Evolutionary conservation across 2,113 vertebrate genomes (phyloP).

Genomic region (Meleagris gallopavo): DNA sequence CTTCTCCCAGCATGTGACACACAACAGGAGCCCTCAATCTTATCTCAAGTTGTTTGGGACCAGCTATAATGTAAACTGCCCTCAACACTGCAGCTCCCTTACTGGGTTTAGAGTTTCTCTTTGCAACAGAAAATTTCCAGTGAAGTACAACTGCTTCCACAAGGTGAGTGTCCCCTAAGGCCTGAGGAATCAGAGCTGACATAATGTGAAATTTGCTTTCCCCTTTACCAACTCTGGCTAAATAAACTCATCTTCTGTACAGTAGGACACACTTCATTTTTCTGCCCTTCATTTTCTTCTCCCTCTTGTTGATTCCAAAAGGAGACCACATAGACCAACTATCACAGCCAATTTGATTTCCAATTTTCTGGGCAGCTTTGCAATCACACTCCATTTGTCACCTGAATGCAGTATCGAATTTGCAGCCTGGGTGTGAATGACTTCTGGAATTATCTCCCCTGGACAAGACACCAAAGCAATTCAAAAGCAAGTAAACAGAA

Average conservation of each 20-base stretch:
- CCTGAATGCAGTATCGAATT: not conserved
- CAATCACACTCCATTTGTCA: constrained; percentile 41
- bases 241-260: constrained; percentile 28
- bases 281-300: constrained; percentile 7
- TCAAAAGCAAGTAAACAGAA: constrained; percentile 54
- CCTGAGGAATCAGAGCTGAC: constrained; percentile 17
- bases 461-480: constrained; percentile 41
- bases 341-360: constrained; percentile 39
- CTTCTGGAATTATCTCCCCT: constrained; percentile 55
- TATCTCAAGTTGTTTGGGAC: not conserved
- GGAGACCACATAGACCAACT: constrained; percentile 19
- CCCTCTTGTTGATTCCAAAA: constrained; percentile 29
- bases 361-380: constrained; percentile 45
- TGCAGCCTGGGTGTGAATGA: constrained; percentile 12
- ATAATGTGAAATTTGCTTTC: not conserved
- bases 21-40: not conserved
- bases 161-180: not conserved
- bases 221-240: constrained; percentile 2
- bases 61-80: not conserved
- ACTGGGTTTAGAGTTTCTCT: not conserved
- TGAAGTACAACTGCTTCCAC: not conserved
- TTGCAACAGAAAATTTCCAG: constrained; percentile 5
- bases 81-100: not conserved
- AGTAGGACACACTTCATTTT: constrained; percentile 9
- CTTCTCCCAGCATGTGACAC: not conserved